Conservation (phyloP, 2,888 invertebrate genomes). For the Mesoligia furuncula region DNA sequence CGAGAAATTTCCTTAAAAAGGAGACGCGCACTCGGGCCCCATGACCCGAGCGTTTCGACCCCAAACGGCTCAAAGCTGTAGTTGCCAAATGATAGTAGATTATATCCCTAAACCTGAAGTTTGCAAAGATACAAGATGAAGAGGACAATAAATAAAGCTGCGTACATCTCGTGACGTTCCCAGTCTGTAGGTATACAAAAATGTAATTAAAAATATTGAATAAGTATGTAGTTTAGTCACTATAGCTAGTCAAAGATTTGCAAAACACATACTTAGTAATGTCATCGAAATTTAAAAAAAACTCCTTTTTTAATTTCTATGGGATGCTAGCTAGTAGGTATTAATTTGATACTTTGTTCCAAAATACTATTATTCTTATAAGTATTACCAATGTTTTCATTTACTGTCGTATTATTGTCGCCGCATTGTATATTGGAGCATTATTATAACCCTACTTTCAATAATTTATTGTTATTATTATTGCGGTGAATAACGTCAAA, state of each 20-base stretch:
- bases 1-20: no score
- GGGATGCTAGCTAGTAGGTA: no score
- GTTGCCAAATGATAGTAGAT: no score
- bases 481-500: conserved; percentile 80
- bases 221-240: neutral
- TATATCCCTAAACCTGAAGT: conserved; percentile 7
- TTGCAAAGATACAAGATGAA: neutral
- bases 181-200: neutral
- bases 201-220: neutral
- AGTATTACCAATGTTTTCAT: neutral
- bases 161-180: no score
- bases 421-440: conserved; percentile 27
- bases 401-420: neutral
- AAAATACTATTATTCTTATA: neutral
- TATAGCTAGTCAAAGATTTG: neutral
- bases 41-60: no score
- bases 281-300: neutral
- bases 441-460: conserved; percentile 41
- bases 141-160: neutral
- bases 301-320: neutral
- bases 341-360: neutral
- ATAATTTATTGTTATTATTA: conserved; percentile 88
- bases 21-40: no score
- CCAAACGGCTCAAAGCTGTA: no score
- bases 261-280: neutral